phyloP scores from a whole-genome alignment of 2,888 invertebrate genomes.

The Cynaeus angustus region DNA sequence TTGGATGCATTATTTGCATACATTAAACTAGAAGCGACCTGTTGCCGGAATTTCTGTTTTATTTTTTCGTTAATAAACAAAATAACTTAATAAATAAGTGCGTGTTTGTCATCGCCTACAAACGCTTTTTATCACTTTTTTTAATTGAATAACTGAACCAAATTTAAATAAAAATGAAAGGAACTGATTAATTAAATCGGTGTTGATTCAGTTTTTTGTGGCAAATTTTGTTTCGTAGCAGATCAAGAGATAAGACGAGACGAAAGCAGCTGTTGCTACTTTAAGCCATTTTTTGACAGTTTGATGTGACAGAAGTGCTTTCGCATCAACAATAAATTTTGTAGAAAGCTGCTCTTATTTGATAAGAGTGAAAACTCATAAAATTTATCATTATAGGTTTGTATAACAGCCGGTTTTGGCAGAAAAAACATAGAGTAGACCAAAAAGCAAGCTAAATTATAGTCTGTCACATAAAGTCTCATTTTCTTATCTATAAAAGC shows the following conservation, averaged over 20 bases:
- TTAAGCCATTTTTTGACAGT: conserved; percentile 1
- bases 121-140: conserved; percentile 13
- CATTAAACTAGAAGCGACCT: conserved; percentile 1
- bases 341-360: conserved; percentile 6
- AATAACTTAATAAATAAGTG: conserved; percentile 15
- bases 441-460: too few relatives aligned
- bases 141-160: conserved; percentile 22
- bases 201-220: conserved; percentile 28
- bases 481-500: too few relatives aligned
- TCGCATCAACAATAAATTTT: not conserved
- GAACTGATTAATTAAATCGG: conserved; percentile 33
- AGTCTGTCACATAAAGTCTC: too few relatives aligned
- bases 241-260: conserved; percentile 24
- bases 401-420: too few relatives aligned
- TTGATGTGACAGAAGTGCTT: conserved; percentile 1
- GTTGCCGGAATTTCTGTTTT: not conserved
- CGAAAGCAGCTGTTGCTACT: conserved; percentile 14
- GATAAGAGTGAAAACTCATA: not conserved
- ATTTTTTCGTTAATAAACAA: conserved; percentile 5
- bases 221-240: conserved; percentile 12
- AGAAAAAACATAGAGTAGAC: too few relatives aligned
- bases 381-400: too few relatives aligned
- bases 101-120: conserved; percentile 12
- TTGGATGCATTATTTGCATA: conserved; percentile 21
- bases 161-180: conserved; percentile 39